Base-by-base conservation (phyloP, 2,888 invertebrate species). In the Tanypteryx hageni region DNA sequence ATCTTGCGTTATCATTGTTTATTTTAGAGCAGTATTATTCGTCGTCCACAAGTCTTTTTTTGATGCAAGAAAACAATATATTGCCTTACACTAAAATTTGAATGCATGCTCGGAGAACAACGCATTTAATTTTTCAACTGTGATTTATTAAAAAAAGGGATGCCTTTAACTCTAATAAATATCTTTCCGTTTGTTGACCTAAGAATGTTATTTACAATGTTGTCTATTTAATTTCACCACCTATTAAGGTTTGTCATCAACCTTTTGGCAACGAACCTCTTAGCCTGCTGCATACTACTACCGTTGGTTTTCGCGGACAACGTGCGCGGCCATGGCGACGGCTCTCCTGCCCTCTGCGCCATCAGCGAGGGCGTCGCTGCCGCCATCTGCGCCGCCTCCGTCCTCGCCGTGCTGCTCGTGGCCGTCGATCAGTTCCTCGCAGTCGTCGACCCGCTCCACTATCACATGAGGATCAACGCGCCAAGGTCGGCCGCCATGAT, bases 161-260 rank as follows among this genome's bases (percentile, higher is more conserved):
- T 44, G 44, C 44, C 1, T 44, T 44, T 1, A 1, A 44, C 5
- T 5, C 44, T 44, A 44, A 44, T 44, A 44, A n/a, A n/a, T 44
- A 5, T 4, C 7, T 27, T 27, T 10, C 22, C 16, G 22, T 76
- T 76, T 76, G 10, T 27, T 22, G 9, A 5, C 7, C n/a, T n/a
- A n/a, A n/a, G n/a, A n/a, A 76, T 27, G 9, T 76, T n/a, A 13
- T 18, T 89, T 18, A 89, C 59, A 18, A 44, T 1, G 44, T 3
- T 1, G 44, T 44, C n/a, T 16, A 5, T 31, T 58, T 11, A 68
- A 14, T 22, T 86, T 92, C 94, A 94, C 92, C 94, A 93, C 94
- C 95, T 95, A 96, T 96, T 18, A 96, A 97, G 97, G 95, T 97
- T 97, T 95, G 97, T 97, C 95, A 96, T 97, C 94, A 97, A 96